Evolutionary conservation across 2,113 vertebrate species (phyloP).

Genomic region (Salvelinus alpinus): DNA sequence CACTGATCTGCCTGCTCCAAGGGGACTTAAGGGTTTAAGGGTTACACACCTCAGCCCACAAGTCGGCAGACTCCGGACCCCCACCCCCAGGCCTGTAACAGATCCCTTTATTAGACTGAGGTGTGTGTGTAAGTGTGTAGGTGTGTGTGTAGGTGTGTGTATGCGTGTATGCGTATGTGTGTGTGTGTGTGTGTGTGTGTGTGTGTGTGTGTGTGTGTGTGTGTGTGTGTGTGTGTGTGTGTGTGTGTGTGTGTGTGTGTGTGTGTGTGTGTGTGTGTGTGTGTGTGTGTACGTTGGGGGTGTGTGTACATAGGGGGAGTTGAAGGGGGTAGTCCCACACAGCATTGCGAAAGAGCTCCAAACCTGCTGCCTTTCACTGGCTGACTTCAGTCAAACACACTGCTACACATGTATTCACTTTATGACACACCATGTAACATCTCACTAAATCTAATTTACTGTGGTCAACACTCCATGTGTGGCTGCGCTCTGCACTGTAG

Average conservation of each 20-base stretch:
- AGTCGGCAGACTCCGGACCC: conserved; percentile 47
- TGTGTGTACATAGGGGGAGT: conserved; percentile 15
- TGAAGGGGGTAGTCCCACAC: conserved; percentile 42
- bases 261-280: not conserved
- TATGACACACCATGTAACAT: conserved; percentile 23
- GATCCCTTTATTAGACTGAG: conserved; percentile 68
- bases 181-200: conserved; percentile 6
- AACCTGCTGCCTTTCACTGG: conserved; percentile 22
- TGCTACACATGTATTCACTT: conserved; percentile 44
- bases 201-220: conserved; percentile 5
- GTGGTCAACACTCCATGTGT: conserved; percentile 24
- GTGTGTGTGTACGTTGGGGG: not conserved
- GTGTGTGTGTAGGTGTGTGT: conserved; percentile 48
- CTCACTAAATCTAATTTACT: conserved; percentile 30
- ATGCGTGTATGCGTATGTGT: not conserved
- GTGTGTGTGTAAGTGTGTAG: conserved; percentile 24
- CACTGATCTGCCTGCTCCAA: conserved; percentile 51
- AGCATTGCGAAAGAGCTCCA: conserved; percentile 25
- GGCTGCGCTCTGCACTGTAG: not conserved
- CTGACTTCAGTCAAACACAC: conserved; percentile 28
- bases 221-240: conserved; percentile 2
- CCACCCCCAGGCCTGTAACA: conserved; percentile 59
- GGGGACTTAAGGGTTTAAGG: conserved; percentile 61
- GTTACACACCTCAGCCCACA: conserved; percentile 55
- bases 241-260: not conserved